Percentiles rank a stretch among this genome's conserved stretches.
Conservation (phyloP, 2,113 vertebrate species). For the Onychostruthus taczanowskii region DNA sequence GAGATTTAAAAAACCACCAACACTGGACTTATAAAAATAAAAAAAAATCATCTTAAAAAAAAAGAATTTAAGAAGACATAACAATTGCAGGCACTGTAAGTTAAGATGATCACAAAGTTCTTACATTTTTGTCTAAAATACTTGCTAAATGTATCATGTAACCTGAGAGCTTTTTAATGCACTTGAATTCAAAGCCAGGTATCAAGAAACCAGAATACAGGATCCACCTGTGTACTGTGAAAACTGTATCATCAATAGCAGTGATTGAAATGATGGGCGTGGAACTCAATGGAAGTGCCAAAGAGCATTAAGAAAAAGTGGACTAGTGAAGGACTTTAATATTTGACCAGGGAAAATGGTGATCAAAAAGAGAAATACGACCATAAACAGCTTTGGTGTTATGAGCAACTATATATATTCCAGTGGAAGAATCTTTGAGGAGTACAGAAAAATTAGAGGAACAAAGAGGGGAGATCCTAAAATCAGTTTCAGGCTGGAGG, state of each 20-base stretch:
- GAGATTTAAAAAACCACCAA: background rate
- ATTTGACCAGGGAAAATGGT: background rate
- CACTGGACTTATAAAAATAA: background rate
- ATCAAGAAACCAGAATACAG: background rate
- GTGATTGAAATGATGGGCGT: background rate
- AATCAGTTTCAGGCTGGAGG: background rate
- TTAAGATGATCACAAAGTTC: background rate
- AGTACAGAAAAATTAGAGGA: background rate
- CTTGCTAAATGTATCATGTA: background rate
- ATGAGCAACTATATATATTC: background rate
- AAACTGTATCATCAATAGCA: background rate
- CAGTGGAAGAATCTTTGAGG: background rate
- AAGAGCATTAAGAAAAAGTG: background rate
- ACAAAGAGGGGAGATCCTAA: background rate
- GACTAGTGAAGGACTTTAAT: background rate
- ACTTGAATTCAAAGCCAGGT: background rate
- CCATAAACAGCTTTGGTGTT: background rate
- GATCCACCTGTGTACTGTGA: background rate
- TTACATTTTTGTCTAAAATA: background rate
- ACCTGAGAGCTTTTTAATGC: background rate
- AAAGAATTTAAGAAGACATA: background rate
- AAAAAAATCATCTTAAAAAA: background rate
- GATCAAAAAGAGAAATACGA: background rate
- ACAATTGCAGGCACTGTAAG: background rate
- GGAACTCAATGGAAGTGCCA: background rate